A percentile compares a stretch with the other conserved stretches of the same genome.
Conservation (phyloP, 2,888 invertebrate species). For the Catocala nupta region DNA sequence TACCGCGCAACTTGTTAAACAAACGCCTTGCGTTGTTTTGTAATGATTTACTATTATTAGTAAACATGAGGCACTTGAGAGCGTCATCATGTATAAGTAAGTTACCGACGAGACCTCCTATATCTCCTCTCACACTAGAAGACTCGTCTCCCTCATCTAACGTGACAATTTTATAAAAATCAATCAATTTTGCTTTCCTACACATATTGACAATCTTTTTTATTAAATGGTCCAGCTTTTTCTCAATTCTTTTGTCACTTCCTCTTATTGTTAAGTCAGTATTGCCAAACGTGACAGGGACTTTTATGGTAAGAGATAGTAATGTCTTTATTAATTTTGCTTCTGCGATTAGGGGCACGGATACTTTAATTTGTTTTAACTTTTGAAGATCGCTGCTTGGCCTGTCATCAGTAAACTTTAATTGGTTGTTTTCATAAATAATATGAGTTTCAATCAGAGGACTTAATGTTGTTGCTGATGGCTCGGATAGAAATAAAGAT, state of each 20-base stretch:
- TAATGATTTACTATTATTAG: neutral
- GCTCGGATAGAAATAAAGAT: constrained; percentile 9
- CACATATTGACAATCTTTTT: constrained; percentile 16
- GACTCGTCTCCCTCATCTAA: constrained; percentile 28
- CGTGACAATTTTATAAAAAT: constrained; percentile 10
- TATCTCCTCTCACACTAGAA: constrained; percentile 23
- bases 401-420: constrained; percentile 19
- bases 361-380: constrained; percentile 16
- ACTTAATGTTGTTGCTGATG: constrained; percentile 14
- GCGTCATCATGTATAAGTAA: constrained; percentile 25
- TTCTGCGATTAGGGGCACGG: constrained; percentile 11
- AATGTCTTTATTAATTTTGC: constrained; percentile 25
- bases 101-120: constrained; percentile 35
- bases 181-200: neutral
- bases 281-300: constrained; percentile 40
- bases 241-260: constrained; percentile 7
- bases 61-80: constrained; percentile 21
- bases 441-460: constrained; percentile 30
- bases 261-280: constrained; percentile 28
- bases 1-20: neutral
- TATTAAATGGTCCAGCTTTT: constrained; percentile 18
- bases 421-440: constrained; percentile 16
- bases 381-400: neutral
- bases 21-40: constrained; percentile 16
- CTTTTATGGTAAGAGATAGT: constrained; percentile 9